Evolutionary conservation across 2,888 invertebrate genomes (phyloP).

Genomic region (Aethes cnicana): DNA sequence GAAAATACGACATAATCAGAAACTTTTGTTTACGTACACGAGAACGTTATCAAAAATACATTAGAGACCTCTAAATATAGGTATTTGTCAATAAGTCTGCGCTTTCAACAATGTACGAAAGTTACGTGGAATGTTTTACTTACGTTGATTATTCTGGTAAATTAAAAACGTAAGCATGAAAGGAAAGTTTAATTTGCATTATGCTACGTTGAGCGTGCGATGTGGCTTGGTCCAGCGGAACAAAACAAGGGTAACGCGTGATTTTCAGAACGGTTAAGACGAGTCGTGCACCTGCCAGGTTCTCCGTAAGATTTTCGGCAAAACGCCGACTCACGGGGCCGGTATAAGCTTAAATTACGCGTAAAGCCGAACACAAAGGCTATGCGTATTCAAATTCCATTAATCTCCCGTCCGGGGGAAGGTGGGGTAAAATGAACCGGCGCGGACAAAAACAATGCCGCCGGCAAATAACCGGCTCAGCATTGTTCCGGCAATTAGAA

Average conservation of each 20-base stretch:
- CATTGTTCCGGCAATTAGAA: slow-evolving; percentile 83
- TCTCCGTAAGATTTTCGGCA: slow-evolving; percentile 64
- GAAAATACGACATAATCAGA: slow-evolving; percentile 54
- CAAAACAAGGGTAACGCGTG: slow-evolving; percentile 46
- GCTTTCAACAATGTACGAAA: slow-evolving; percentile 2
- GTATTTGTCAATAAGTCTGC: background rate
- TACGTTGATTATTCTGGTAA: slow-evolving; percentile 19
- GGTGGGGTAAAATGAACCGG: slow-evolving; percentile 80
- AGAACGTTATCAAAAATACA: slow-evolving; percentile 54
- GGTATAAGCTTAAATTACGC: slow-evolving; percentile 79
- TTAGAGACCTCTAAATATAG: slow-evolving; percentile 46
- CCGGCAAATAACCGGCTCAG: slow-evolving; percentile 81
- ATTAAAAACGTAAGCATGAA: slow-evolving; percentile 21
- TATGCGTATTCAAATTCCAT: slow-evolving; percentile 83
- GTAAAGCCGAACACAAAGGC: slow-evolving; percentile 81
- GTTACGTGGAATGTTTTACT: background rate
- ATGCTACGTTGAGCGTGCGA: slow-evolving; percentile 47
- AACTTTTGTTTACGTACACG: slow-evolving; percentile 47
- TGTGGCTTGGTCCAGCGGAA: slow-evolving; percentile 35
- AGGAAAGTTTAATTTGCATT: slow-evolving; percentile 3
- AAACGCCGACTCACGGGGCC: slow-evolving; percentile 76
- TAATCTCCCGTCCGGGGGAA: slow-evolving; percentile 76
- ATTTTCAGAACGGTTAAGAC: slow-evolving; percentile 58
- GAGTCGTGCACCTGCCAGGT: slow-evolving; percentile 61
- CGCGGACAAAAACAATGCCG: slow-evolving; percentile 82